Base-by-base conservation (phyloP, 2,888 invertebrate species). In the Alentia gelatinosa region DNA sequence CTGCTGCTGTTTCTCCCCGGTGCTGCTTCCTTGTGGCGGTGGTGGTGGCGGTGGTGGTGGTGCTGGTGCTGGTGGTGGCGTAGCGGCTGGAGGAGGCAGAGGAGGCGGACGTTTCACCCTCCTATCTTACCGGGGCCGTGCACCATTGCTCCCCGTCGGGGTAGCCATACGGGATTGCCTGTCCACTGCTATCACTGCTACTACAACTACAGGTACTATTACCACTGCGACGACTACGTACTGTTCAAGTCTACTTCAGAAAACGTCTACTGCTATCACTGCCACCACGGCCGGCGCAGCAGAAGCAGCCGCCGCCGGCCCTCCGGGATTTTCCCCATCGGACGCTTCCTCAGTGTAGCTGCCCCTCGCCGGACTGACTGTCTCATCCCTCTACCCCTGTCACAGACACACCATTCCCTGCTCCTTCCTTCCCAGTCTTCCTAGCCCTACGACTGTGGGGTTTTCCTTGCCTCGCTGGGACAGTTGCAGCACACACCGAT, bases 131-230 rank as follows among this genome's bases (percentile, higher is more conserved):
- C 56, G 23, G 3, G 56, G 56, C 56, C n/a, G 56, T 56, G n/a
- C 5, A n/a, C n/a, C 56, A n/a, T n/a, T n/a, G 56, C 56, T 56
- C 23, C 3, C 56, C 56, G 19, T n/a, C 56, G 56, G 56, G 56
- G 56, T n/a, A 56, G 56, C 56, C 56, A 56, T 56, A 56, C 56
- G n/a, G n/a, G n/a, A n/a, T n/a, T n/a, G n/a, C n/a, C n/a, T 56
- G 56, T 1, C 56, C n/a, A 56, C 56, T 56, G 19, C 56, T 47
- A 47, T n/a, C n/a, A 56, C 56, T 19, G n/a, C 9, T 19, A 56
- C 56, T n/a, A n/a, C n/a, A n/a, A 56, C 56, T 56, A 56, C 56
- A n/a, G 56, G 56, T 19, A n/a, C 56, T 56, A 56, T 56, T 19
- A 56, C 19, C 12, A 56, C 9, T 56, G n/a, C 3, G 3, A 56